phyloP scores from a whole-genome alignment of 2,888 invertebrate genomes.

The Drosophila macrospina region DNA sequence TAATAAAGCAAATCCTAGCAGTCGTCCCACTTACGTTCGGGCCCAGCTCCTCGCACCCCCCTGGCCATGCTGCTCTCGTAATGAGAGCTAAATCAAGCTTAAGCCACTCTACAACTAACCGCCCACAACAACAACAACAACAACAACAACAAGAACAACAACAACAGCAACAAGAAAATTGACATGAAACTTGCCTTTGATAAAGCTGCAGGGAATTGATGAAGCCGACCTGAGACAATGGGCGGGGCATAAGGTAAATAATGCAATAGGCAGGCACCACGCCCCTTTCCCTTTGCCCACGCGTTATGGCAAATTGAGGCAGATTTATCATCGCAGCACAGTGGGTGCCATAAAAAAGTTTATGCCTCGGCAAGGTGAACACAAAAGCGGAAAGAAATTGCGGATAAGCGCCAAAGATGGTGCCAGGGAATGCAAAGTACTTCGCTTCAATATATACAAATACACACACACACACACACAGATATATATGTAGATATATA shows the following conservation, averaged over 20 bases:
- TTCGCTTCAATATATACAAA: not conserved
- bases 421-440: conserved; percentile 63
- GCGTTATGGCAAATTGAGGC: conserved; percentile 81
- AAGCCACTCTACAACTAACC: conserved; percentile 80
- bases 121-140: conserved; percentile 52
- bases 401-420: conserved; percentile 77
- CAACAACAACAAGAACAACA: conserved; percentile 26
- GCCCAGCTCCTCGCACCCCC: too few species aligned
- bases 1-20: conserved; percentile 84
- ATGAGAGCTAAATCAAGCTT: conserved; percentile 84
- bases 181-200: conserved; percentile 75
- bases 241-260: conserved; percentile 60
- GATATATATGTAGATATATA: not conserved
- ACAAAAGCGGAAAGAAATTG: conserved; percentile 73
- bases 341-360: conserved; percentile 84
- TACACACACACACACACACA: conserved; percentile 9
- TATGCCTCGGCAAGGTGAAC: conserved; percentile 72
- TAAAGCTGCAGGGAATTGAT: conserved; percentile 50
- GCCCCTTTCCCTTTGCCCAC: conserved; percentile 15
- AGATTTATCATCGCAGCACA: conserved; percentile 82
- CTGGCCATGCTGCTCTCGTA: conserved; percentile 45
- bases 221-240: conserved; percentile 5
- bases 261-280: conserved; percentile 69
- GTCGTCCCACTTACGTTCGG: conserved; percentile 19
- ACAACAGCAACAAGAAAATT: conserved; percentile 62